Percentiles rank a stretch among this genome's conserved stretches.
phyloP scores from a whole-genome alignment of 2,797 vertebrate genomes.

The Busarellus nigricollis region DNA sequence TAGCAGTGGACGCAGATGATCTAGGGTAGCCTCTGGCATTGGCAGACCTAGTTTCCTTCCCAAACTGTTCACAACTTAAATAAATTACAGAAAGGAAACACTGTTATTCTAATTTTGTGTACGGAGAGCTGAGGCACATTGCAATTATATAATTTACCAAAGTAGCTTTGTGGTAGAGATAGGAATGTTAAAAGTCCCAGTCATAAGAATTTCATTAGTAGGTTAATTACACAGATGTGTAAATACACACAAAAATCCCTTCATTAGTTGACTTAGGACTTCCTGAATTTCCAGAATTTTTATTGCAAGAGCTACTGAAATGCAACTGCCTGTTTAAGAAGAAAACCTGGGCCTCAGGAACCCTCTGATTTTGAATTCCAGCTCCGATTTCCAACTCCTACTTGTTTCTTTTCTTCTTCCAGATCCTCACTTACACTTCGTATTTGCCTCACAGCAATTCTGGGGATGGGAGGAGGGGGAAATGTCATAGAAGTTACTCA shows the following conservation, averaged over 20 bases:
- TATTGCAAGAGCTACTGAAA: neutral
- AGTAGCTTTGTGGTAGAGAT: neutral
- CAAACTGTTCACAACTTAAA: neutral
- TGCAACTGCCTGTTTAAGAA: neutral
- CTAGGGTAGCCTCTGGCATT: neutral
- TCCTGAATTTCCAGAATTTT: neutral
- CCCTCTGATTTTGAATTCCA: neutral
- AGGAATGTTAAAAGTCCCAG: neutral
- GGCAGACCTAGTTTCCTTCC: neutral
- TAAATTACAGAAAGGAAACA: neutral
- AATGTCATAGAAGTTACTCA: slow-evolving; percentile 29
- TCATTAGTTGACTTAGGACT: neutral
- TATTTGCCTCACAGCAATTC: slow-evolving; percentile 3
- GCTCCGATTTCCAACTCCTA: neutral
- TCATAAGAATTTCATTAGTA: neutral
- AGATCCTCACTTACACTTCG: neutral
- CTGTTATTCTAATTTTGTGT: neutral
- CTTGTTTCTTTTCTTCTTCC: neutral
- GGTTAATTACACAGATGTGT: neutral
- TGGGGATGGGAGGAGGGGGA: neutral
- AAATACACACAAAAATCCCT: neutral
- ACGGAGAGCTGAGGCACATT: neutral
- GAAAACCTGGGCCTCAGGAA: neutral
- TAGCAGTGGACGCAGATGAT: neutral
- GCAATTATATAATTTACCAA: neutral